Evolutionary conservation across 2,797 vertebrate species (phyloP).

Genomic region (Taenioides sp.): DNA sequence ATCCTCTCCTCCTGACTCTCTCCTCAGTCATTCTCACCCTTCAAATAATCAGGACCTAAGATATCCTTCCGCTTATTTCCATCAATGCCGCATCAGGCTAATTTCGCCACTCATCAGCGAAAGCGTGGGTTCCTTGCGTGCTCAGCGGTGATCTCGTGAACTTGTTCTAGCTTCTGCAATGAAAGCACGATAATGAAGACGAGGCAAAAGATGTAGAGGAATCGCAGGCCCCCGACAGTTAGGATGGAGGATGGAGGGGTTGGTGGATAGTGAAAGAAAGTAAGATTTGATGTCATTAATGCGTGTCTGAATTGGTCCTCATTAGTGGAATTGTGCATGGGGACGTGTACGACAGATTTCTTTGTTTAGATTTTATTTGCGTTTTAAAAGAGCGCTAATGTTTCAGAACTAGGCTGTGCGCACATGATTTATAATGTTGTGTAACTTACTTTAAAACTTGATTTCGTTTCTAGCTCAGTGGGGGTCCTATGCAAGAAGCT

Average conservation of each 20-base stretch:
- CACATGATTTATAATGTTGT: not conserved
- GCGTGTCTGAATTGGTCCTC: slow-evolving; percentile 40
- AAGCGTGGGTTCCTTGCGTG: slow-evolving; percentile 51
- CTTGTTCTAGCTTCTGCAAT: slow-evolving; percentile 36
- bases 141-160: slow-evolving; percentile 59
- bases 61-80: slow-evolving; percentile 58
- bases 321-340: slow-evolving; percentile 49
- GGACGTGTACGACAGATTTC: slow-evolving; percentile 40
- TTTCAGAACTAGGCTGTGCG: not conserved
- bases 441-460: not conserved
- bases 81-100: slow-evolving; percentile 60
- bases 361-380: slow-evolving; percentile 33
- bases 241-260: slow-evolving; percentile 13
- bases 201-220: slow-evolving; percentile 25
- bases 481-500: no score
- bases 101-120: slow-evolving; percentile 58
- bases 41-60: slow-evolving; percentile 55
- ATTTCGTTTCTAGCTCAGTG: no score
- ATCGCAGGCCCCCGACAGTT: slow-evolving; percentile 33
- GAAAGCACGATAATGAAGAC: slow-evolving; percentile 55
- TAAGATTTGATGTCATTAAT: slow-evolving; percentile 38
- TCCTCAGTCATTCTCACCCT: slow-evolving; percentile 60
- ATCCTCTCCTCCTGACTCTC: slow-evolving; percentile 67
- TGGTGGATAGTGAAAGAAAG: slow-evolving; percentile 38
- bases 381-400: not conserved